phyloP scores from a whole-genome alignment of 1,140 invertebrate species.

The Drosophila ironensis region DNA sequence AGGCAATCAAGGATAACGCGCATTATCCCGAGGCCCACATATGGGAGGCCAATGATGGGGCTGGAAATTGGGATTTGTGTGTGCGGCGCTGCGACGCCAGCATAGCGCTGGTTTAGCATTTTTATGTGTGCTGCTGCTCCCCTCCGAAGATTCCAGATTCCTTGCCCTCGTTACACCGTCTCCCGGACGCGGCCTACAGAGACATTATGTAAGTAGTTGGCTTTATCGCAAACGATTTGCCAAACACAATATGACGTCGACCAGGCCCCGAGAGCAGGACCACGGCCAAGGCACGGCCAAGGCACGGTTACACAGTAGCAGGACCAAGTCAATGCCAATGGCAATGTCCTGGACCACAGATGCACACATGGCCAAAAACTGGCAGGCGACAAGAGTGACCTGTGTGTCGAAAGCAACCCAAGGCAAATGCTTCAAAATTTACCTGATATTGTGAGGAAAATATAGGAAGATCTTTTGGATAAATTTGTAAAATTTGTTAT shows the following conservation, averaged over 20 bases:
- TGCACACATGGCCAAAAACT: constrained; percentile 16
- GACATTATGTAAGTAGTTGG: constrained; percentile 78
- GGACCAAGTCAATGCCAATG: constrained; percentile 30
- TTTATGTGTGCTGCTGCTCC: constrained; percentile 42
- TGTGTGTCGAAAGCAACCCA: too few relatives aligned
- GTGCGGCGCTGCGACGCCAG: constrained; percentile 60
- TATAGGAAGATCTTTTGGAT: too few relatives aligned
- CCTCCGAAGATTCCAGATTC: background rate
- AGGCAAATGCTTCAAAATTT: background rate
- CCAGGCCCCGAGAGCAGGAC: constrained; percentile 16
- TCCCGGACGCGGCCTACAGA: constrained; percentile 47
- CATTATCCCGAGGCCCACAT: constrained; percentile 54
- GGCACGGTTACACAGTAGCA: background rate
- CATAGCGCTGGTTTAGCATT: constrained; percentile 71
- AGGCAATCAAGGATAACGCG: constrained; percentile 77
- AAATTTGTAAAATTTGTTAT: too few relatives aligned
- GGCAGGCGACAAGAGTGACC: constrained; percentile 62
- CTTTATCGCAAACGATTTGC: constrained; percentile 78
- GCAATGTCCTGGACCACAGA: constrained; percentile 57
- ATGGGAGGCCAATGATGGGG: constrained; percentile 11
- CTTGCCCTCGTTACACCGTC: background rate
- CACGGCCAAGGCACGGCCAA: constrained; percentile 2
- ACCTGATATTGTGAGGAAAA: too few relatives aligned
- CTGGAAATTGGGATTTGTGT: constrained; percentile 30
- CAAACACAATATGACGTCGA: constrained; percentile 74